Percentiles rank a stretch among this genome's conserved stretches.
phyloP scores from a whole-genome alignment of 1,140 invertebrate genomes.

The Nixonia krombeini region DNA sequence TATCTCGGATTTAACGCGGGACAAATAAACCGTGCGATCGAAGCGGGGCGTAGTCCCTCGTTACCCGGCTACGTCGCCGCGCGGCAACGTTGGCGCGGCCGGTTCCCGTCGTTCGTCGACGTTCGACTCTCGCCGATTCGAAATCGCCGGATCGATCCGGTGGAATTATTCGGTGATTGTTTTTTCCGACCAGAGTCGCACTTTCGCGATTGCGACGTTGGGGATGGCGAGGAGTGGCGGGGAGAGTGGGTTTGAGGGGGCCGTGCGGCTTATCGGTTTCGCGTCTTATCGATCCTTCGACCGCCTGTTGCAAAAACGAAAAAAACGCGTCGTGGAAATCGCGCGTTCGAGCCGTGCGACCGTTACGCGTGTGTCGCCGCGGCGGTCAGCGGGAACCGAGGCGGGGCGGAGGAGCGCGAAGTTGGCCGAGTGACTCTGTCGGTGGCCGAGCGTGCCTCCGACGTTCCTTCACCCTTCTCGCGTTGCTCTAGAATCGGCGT shows the following conservation, averaged over 20 bases:
- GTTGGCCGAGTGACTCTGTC: conserved; percentile 3
- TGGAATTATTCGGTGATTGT: too few species aligned
- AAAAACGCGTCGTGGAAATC: conserved; percentile 11
- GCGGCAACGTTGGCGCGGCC: too few species aligned
- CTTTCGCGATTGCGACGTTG: neutral
- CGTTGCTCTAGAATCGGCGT: too few species aligned
- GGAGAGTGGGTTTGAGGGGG: conserved; percentile 13
- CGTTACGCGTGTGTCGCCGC: neutral
- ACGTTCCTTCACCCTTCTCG: neutral
- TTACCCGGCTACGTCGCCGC: conserved; percentile 15
- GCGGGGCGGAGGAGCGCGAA: too few species aligned
- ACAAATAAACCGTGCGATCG: conserved; percentile 28
- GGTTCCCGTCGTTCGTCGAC: too few species aligned
- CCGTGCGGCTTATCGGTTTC: conserved; percentile 34
- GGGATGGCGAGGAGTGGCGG: neutral
- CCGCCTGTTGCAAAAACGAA: conserved; percentile 7
- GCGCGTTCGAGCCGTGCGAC: neutral
- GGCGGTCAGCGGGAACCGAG: too few species aligned
- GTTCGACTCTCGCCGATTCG: too few species aligned
- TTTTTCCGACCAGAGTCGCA: too few species aligned
- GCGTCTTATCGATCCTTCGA: conserved; percentile 37
- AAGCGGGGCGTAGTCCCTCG: conserved; percentile 33
- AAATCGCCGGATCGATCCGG: too few species aligned
- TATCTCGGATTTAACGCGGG: conserved; percentile 16
- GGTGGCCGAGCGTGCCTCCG: too few species aligned